Conservation (phyloP, 2,888 invertebrate species). For the Cantharis nigra region DNA sequence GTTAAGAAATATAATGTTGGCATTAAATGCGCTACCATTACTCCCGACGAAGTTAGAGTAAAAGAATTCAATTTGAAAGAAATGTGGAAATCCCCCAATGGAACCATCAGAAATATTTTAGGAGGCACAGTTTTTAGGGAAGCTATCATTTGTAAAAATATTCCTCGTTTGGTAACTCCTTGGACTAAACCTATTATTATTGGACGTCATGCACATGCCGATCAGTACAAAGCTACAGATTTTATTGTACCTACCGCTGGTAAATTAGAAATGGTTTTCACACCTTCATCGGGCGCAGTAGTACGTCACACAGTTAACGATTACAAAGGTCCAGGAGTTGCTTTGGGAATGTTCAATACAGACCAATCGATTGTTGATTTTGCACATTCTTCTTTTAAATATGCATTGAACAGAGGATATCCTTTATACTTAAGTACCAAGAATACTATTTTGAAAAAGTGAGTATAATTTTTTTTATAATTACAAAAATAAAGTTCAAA, state of each 20-base stretch:
- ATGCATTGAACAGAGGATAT: constrained; percentile 80
- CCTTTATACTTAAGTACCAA: constrained; percentile 95
- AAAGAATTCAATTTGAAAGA: constrained; percentile 86
- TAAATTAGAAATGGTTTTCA: constrained; percentile 83
- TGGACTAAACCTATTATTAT: constrained; percentile 98
- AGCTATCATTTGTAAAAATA: constrained; percentile 88
- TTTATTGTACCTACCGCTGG: constrained; percentile 93
- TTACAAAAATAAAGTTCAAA: not conserved
- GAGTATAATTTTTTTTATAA: not conserved
- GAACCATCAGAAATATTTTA: constrained; percentile 85
- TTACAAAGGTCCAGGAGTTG: constrained; percentile 87
- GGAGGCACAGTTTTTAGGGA: constrained; percentile 83
- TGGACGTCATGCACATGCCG: constrained; percentile 97
- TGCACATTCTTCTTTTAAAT: constrained; percentile 93
- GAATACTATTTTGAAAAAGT: constrained; percentile 91
- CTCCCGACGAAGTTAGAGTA: constrained; percentile 95
- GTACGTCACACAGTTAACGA: constrained; percentile 80
- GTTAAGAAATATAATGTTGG: constrained; percentile 97
- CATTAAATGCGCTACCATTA: constrained; percentile 98
- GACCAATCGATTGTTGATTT: constrained; percentile 93
- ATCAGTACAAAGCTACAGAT: constrained; percentile 97
- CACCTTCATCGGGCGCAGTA: constrained; percentile 66
- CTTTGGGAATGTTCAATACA: constrained; percentile 95
- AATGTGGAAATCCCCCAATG: constrained; percentile 92
- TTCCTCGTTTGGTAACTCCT: constrained; percentile 91